A percentile compares a stretch with the other conserved stretches of the same genome.
Conservation (phyloP, 2,797 vertebrate species). For the Yasuhikotakia modesta region DNA sequence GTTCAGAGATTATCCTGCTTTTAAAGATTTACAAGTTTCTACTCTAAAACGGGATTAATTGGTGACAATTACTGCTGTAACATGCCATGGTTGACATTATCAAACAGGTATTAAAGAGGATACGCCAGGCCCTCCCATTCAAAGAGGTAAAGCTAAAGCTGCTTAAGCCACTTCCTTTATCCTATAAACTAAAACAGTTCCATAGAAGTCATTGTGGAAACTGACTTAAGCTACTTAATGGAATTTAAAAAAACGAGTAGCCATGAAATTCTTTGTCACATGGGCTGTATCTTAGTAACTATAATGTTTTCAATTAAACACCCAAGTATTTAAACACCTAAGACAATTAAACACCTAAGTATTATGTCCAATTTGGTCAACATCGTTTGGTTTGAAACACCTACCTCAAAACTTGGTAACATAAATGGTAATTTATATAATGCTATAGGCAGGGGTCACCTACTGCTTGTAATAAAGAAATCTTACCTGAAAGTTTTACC, state of each 20-base stretch:
- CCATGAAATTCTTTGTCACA: constrained; percentile 24
- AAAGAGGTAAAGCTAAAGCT: constrained; percentile 54
- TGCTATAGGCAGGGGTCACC: background rate
- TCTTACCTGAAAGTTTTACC: background rate
- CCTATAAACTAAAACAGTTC: constrained; percentile 55
- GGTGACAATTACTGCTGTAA: constrained; percentile 60
- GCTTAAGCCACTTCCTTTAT: constrained; percentile 55
- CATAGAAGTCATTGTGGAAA: constrained; percentile 49
- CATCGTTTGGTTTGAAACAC: background rate
- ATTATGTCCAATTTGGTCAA: background rate
- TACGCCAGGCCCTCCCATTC: constrained; percentile 49
- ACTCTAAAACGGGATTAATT: constrained; percentile 62
- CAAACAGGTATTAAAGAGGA: constrained; percentile 55
- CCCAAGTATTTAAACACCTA: background rate
- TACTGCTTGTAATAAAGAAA: background rate
- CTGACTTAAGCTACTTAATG: constrained; percentile 62
- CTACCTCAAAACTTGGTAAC: no score
- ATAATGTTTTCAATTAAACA: background rate
- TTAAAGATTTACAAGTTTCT: constrained; percentile 57
- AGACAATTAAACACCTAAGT: no score
- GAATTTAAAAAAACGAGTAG: constrained; percentile 53
- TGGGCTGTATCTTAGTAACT: background rate
- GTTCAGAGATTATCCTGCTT: constrained; percentile 58
- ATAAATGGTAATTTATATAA: background rate
- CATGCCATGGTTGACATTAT: constrained; percentile 57